Evolutionary conservation across 1,140 invertebrate species (phyloP).

Genomic region (Leptinotarsa undecemlineata): DNA sequence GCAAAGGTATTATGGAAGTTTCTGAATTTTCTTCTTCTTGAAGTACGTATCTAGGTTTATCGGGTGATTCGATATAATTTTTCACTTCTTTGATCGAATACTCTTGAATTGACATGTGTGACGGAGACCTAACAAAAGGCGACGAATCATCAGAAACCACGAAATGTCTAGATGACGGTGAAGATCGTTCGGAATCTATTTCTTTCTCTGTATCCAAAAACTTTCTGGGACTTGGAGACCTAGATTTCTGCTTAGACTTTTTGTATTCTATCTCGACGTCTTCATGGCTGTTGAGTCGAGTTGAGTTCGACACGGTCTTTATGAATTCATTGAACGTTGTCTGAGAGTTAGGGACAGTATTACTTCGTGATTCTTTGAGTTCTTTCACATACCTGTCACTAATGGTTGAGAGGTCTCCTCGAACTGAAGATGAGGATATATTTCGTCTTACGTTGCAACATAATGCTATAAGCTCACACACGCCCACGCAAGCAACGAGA

Average conservation of each 20-base stretch:
- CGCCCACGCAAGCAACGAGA: conserved; percentile 72
- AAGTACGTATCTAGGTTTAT: conserved; percentile 27
- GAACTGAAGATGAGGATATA: conserved; percentile 13
- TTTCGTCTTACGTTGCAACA: conserved; percentile 58
- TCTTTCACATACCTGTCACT: conserved; percentile 29
- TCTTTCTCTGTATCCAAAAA: conserved; percentile 39
- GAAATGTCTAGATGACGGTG: conserved; percentile 29
- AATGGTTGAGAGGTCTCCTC: conserved; percentile 21
- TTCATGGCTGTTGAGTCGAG: conserved; percentile 36
- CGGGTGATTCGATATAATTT: conserved; percentile 11
- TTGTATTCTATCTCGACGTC: conserved; percentile 39
- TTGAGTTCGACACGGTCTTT: neutral
- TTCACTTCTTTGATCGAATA: conserved; percentile 35
- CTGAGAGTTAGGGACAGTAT: conserved; percentile 16
- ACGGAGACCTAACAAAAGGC: conserved; percentile 24
- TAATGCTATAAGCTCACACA: conserved; percentile 67
- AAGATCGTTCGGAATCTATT: neutral
- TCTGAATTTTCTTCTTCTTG: conserved; percentile 24
- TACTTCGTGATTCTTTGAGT: conserved; percentile 24
- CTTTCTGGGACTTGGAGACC: conserved; percentile 35
- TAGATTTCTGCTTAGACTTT: conserved; percentile 24
- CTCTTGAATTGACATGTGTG: conserved; percentile 36
- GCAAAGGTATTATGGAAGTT: conserved; percentile 29
- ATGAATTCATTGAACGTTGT: conserved; percentile 4
- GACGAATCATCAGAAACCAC: conserved; percentile 32